Percentiles rank a stretch among this genome's conserved stretches.
phyloP scores from a whole-genome alignment of 1,140 invertebrate species.

The Drosophila sproati region DNA sequence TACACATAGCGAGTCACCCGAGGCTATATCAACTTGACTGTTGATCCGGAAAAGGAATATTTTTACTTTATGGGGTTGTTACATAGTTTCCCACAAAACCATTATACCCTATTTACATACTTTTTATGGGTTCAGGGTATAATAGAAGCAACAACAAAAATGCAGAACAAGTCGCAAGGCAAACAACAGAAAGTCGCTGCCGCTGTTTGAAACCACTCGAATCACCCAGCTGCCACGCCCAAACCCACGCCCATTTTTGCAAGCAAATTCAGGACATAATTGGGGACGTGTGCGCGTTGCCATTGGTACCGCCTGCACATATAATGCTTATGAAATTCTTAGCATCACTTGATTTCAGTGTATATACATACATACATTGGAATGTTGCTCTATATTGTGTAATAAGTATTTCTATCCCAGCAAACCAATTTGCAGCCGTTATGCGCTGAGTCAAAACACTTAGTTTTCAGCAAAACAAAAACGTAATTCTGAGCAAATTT shows the following conservation, averaged over 20 bases:
- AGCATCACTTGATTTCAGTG: slow-evolving; percentile 34
- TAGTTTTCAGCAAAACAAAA: slow-evolving; percentile 44
- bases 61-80: no score
- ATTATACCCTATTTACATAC: no score
- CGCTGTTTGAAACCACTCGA: slow-evolving; percentile 44
- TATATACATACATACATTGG: neutral
- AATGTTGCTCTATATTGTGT: neutral
- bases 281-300: slow-evolving; percentile 72
- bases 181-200: slow-evolving; percentile 37
- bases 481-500: slow-evolving; percentile 14
- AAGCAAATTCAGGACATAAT: slow-evolving; percentile 55
- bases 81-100: no score
- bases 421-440: slow-evolving; percentile 44
- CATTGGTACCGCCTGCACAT: slow-evolving; percentile 73
- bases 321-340: slow-evolving; percentile 71
- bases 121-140: no score
- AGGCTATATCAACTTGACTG: no score
- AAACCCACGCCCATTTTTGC: neutral
- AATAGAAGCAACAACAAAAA: neutral
- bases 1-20: no score
- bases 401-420: neutral
- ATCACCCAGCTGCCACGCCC: slow-evolving; percentile 13
- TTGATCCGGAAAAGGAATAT: no score
- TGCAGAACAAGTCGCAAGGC: slow-evolving; percentile 42
- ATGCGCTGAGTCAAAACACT: slow-evolving; percentile 34